phyloP scores from a whole-genome alignment of 2,888 invertebrate genomes.

The Conops quadrifasciatus region DNA sequence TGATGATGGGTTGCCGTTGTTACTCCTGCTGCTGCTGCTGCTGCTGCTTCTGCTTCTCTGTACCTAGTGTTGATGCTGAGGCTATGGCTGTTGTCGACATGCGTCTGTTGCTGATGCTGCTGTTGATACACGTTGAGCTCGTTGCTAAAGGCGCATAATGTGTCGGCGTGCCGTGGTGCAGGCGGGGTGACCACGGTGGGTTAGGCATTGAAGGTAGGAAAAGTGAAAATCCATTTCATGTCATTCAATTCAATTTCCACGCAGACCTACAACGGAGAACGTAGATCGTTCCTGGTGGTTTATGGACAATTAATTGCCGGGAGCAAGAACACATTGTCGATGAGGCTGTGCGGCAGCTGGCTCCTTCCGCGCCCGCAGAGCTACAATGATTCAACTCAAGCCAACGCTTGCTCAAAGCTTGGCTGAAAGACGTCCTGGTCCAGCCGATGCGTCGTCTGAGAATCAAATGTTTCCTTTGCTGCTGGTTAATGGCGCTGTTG shows the following conservation, averaged over 20 bases:
- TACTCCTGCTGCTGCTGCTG: slow-evolving; percentile 1
- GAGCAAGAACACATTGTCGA: neutral
- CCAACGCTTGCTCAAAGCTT: neutral
- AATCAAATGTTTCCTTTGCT: neutral
- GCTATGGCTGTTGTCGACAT: slow-evolving; percentile 4
- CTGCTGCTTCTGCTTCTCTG: neutral
- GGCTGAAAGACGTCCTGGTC: neutral
- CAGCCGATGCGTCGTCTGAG: neutral
- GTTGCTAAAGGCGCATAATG: neutral
- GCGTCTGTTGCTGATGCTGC: slow-evolving; percentile 9
- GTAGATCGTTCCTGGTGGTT: neutral
- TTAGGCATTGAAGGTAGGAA: slow-evolving; percentile 15
- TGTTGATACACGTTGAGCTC: slow-evolving; percentile 22
- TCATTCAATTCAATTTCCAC: slow-evolving; percentile 31
- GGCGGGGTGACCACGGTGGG: neutral
- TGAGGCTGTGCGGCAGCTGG: neutral
- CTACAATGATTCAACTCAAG: neutral
- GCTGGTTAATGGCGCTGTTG: neutral
- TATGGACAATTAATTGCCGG: slow-evolving; percentile 32
- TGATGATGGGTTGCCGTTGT: neutral
- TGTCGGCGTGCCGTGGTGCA: neutral
- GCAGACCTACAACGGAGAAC: slow-evolving; percentile 23
- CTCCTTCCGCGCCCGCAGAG: too few relatives aligned
- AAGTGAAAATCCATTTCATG: slow-evolving; percentile 34
- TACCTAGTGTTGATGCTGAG: neutral